phyloP scores from a whole-genome alignment of 1,140 invertebrate genomes.

The Eueides isabella region DNA sequence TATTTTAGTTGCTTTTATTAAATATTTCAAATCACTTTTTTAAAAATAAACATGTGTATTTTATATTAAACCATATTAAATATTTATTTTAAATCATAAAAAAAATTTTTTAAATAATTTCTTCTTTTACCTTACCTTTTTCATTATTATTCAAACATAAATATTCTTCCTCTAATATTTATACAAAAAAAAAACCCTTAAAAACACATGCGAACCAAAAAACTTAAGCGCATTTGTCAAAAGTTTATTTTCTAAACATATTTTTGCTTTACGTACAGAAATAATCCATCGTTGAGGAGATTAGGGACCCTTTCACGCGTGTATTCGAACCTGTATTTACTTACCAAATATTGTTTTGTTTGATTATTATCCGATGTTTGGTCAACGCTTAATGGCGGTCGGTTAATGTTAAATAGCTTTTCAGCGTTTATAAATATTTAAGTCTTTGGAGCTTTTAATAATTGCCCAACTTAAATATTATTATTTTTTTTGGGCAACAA shows the following conservation, averaged over 20 bases:
- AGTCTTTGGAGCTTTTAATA: background rate
- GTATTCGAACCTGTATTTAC: constrained; percentile 6
- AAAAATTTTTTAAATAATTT: no score
- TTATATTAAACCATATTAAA: no score
- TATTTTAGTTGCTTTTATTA: no score
- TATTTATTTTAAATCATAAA: no score
- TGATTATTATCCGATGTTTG: constrained; percentile 5
- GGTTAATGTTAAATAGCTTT: constrained; percentile 10
- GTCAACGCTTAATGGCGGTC: constrained; percentile 1
- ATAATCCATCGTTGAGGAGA: background rate
- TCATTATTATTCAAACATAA: background rate
- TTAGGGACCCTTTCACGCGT: background rate
- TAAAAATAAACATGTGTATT: no score
- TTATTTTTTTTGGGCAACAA: no score
- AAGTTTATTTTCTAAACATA: background rate
- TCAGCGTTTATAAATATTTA: background rate
- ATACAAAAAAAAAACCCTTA: background rate
- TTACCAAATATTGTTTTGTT: constrained; percentile 9
- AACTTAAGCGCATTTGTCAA: background rate
- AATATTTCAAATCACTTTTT: no score
- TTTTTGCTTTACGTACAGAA: background rate
- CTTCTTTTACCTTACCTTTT: background rate
- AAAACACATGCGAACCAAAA: background rate
- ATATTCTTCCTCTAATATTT: background rate
- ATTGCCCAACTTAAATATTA: background rate